Base-by-base conservation (phyloP, 2,888 invertebrate genomes). In the Drosophila barbarae region DNA sequence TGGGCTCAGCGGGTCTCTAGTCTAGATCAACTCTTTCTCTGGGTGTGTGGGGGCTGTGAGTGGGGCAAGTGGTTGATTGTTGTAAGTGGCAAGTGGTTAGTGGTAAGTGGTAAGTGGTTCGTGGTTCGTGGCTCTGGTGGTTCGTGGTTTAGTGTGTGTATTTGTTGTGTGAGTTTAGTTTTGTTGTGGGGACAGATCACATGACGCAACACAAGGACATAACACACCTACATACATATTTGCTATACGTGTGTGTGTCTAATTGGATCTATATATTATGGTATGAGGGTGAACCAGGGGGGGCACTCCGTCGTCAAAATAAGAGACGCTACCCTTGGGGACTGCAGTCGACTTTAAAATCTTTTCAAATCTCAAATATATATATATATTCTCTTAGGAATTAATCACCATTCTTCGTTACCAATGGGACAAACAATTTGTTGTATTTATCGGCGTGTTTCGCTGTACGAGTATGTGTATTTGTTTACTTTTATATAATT, bases 311-410 rank as follows among this genome's bases (percentile, higher is more conserved):
- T 52, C 46, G 36, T 60, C 66, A 57, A 49, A 84, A 80, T 80
- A 80, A 80, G 86, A 85, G 74, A 86, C 85, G 84, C 86, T 86
- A 75, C 87, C 84, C 79, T 87, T 63, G 89, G 89, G 89, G 89
- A 86, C 89, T 89, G 89, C 89, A 89, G 89, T 89, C 89, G 89
- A 88, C 76, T 74, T 77, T 70, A 8, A 21, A 41, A 60, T 73
- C 63, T 32, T 50, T 49, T 23, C 12, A 4, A 21, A 57, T 73
- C 41, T 54, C 44, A 49, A 61, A 68, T 67, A 52, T 66, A 49
- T 61, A 26, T 65, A 51, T 61, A 66, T 65, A 54, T 66, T 68
- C 39, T 28, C 49, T 71, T 47, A 63, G 12, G 30, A 63, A 49
- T 47, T 32, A 32, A 47, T 49, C 55, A 49, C 41, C 64, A 49